A percentile compares a stretch with the other conserved stretches of the same genome.
Evolutionary conservation across 1,140 invertebrate genomes (phyloP).

Genomic region (Panulirus ornatus): DNA sequence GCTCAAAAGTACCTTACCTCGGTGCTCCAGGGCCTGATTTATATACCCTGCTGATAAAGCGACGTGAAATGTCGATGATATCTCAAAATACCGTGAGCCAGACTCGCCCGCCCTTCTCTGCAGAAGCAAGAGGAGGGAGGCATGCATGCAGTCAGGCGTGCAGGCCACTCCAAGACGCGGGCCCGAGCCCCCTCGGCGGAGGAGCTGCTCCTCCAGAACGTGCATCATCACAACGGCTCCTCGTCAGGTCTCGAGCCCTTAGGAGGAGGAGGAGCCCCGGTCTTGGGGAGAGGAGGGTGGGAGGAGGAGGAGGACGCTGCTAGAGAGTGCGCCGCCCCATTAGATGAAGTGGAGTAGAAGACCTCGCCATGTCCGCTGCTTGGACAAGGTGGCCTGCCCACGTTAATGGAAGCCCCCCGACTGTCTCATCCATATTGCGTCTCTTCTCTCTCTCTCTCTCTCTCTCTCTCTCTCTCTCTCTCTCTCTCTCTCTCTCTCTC

Average conservation of each 20-base stretch:
- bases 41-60: too few relatives aligned
- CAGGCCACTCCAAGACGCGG: too few relatives aligned
- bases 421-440: neutral
- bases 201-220: neutral
- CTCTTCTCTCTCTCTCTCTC: neutral
- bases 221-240: neutral
- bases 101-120: neutral
- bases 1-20: too few relatives aligned
- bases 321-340: neutral
- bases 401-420: neutral
- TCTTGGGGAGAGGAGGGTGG: neutral
- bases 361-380: constrained; percentile 9
- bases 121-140: neutral
- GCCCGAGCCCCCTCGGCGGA: too few relatives aligned
- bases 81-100: too few relatives aligned
- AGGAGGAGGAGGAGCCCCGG: neutral
- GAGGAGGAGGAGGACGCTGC: neutral
- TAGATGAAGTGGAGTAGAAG: constrained; percentile 2
- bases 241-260: neutral
- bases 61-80: too few relatives aligned
- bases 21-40: too few relatives aligned
- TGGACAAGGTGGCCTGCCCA: neutral
- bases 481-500: neutral
- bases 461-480: neutral
- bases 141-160: too few relatives aligned